Evolutionary conservation across 2,113 vertebrate species (phyloP).

Genomic region (Anguilla japonica): DNA sequence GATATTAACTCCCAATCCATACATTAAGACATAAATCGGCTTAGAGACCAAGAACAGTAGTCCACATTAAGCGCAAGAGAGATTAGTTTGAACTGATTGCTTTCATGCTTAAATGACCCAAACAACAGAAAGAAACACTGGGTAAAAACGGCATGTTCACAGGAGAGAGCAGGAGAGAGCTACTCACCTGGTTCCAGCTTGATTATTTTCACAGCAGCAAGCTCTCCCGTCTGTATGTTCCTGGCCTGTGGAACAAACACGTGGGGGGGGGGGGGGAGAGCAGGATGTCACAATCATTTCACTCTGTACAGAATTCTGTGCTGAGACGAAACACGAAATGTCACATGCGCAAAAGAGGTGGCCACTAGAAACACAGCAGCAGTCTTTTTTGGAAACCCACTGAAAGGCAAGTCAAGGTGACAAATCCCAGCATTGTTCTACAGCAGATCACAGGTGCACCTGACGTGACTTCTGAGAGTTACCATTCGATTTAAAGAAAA

Average conservation of each 20-base stretch:
- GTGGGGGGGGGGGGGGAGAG: no score
- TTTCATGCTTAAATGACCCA: neutral
- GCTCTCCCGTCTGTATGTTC: constrained; percentile 89
- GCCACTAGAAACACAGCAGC: neutral
- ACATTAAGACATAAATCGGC: neutral
- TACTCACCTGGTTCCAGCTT: constrained; percentile 96
- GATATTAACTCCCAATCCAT: neutral
- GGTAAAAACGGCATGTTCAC: neutral
- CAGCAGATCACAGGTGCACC: neutral
- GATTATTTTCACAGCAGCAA: constrained; percentile 98
- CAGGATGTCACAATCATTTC: neutral
- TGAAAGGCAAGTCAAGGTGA: neutral
- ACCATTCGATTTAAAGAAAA: neutral
- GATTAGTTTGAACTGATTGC: neutral
- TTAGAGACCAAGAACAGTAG: neutral
- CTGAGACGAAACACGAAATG: neutral
- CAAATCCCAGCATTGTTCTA: neutral
- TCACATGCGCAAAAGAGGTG: neutral
- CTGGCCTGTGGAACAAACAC: constrained; percentile 82
- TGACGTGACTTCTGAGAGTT: neutral
- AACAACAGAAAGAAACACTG: neutral
- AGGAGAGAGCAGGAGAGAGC: neutral
- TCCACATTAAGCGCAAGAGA: neutral
- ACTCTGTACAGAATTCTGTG: neutral
- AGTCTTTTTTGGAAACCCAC: neutral